A percentile compares a stretch with the other conserved stretches of the same genome.
Conservation (phyloP, 2,797 vertebrate species). For the Leptodactylus fallax region DNA sequence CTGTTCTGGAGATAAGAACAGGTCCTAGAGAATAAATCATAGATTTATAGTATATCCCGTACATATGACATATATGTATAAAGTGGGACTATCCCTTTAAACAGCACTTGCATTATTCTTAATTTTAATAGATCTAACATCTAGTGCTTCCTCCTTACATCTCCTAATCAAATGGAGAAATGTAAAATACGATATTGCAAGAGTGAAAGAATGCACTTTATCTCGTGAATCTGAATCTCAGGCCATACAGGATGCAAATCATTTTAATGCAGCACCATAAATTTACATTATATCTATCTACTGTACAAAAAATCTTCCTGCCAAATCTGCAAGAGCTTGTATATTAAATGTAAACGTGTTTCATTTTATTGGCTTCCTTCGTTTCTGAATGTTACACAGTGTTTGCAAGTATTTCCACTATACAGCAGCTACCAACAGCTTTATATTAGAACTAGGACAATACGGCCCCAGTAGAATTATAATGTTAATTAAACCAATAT, state of each 20-base stretch:
- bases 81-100: not conserved
- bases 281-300: conserved; percentile 10
- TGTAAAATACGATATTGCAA: not conserved
- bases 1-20: not conserved
- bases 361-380: conserved; percentile 8
- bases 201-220: not conserved
- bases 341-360: not conserved
- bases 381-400: not conserved
- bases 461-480: conserved; percentile 26
- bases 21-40: no score
- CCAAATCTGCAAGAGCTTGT: conserved; percentile 34
- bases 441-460: conserved; percentile 38
- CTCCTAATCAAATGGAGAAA: not conserved
- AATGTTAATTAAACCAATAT: conserved; percentile 49
- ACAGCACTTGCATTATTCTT: not conserved
- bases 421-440: not conserved
- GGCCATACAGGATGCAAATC: not conserved
- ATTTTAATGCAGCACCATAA: conserved; percentile 15
- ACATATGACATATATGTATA: not conserved
- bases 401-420: conserved; percentile 7
- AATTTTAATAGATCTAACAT: not conserved
- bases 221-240: not conserved
- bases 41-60: no score
- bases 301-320: not conserved
- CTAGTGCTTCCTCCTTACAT: not conserved